Evolutionary conservation across 2,113 vertebrate genomes (phyloP), one percentile per base, ranked within the genome.

Genomic region (Tamias sibiricus): DNA sequence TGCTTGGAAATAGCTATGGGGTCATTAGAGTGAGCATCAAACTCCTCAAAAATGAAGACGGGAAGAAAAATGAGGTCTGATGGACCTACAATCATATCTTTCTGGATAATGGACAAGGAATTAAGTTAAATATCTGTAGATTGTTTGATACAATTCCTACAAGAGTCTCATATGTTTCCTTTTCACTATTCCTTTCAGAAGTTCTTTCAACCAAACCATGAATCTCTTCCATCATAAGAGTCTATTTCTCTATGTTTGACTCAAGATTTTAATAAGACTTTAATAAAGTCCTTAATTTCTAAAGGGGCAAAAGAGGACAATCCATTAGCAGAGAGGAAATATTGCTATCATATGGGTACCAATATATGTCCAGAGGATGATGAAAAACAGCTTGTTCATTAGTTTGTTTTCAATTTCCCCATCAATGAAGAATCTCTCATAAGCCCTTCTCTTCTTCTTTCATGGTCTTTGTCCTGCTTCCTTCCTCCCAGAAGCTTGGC

Each of bases 221-320:
- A 62, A 59, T 87, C 30, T 64, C 86, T 76, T 84, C 32, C 35
- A 77, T 44, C 2, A 28, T 81, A 44, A 40, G 7, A 37, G 10
- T 20, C 19, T 68, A 54, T 32, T 82, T 14, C n/a, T 96, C n/a
- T 44, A n/a, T 57, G 69, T 54, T 90, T 85, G 79, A 77, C 12
- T 69, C 32, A 87, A 87, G 76, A 90, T 92, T 82, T 84, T 87
- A 92, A 68, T 79, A 19, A 72, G 8, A 11, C 1, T 7, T 86
- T 95, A 74, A 85, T 93, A 44, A 90, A 94, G 52, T 54, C 32
- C 35, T 83, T 85, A 81, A 82, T 32, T 83, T 90, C 40, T 77
- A 3, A 95, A 93, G 49, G 4, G 17, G 19, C 2, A 59, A 82
- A 84, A 95, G 5, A 76, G 8, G 7, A 91, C 69, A 82, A 52